A percentile compares a stretch with the other conserved stretches of the same genome.
Evolutionary conservation across 2,797 vertebrate species (phyloP).

Genomic region (Brachyrhaphis roseni): DNA sequence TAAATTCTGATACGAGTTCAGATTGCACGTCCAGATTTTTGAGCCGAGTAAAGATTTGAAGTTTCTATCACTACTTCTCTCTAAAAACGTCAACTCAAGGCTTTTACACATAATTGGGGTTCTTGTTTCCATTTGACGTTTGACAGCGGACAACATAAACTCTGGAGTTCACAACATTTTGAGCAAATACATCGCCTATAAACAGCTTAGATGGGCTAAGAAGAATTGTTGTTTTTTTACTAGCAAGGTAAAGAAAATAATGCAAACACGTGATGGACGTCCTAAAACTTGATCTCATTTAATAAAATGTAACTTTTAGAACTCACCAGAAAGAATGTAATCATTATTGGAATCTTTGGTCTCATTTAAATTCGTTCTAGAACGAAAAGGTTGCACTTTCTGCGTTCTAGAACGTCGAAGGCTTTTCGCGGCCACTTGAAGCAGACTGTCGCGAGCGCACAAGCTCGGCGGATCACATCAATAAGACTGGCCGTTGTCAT

Average conservation of each 20-base stretch:
- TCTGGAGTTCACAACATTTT: neutral
- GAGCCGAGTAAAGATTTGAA: neutral
- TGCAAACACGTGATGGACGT: neutral
- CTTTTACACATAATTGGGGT: neutral
- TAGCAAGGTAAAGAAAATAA: neutral
- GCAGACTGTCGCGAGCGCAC: constrained; percentile 35
- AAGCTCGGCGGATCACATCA: neutral
- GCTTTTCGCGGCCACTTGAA: constrained; percentile 11
- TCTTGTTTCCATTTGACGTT: neutral
- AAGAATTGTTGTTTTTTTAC: neutral
- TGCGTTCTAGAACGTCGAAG: neutral
- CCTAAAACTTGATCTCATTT: constrained; percentile 1
- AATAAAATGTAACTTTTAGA: neutral
- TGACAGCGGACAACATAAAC: neutral
- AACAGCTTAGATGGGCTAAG: neutral
- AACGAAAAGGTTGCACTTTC: neutral
- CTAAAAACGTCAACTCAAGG: neutral
- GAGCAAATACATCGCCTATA: neutral
- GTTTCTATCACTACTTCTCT: neutral
- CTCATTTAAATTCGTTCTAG: neutral
- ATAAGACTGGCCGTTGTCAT: neutral
- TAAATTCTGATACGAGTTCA: no score
- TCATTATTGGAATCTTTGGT: accelerated
- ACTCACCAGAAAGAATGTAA: constrained; percentile 37
- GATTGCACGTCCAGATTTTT: no score